Conservation (phyloP, 2,797 vertebrate species). For the Gambelia wislizenii region DNA sequence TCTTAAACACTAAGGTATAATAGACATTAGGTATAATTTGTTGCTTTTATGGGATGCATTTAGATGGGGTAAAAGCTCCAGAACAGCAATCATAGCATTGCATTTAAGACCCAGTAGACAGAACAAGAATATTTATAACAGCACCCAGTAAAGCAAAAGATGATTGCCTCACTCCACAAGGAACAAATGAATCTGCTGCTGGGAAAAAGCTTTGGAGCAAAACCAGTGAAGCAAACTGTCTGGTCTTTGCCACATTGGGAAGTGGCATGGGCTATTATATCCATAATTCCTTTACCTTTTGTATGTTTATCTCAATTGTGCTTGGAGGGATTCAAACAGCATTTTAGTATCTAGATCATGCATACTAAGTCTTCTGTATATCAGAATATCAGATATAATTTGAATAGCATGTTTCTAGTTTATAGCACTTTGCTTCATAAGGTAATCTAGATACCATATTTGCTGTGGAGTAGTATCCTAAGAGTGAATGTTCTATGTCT, state of each 20-base stretch:
- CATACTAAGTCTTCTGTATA: too few species aligned
- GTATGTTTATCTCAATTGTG: not conserved
- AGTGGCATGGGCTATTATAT: not conserved
- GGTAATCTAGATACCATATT: not conserved
- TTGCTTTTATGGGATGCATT: not conserved
- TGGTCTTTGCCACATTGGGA: not conserved
- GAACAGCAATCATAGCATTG: not conserved
- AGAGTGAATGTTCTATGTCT: too few species aligned
- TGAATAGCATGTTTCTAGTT: not conserved
- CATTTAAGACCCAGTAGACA: not conserved
- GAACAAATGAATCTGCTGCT: not conserved
- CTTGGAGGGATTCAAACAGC: not conserved
- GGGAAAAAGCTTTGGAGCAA: not conserved
- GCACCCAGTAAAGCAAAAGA: not conserved
- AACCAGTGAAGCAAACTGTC: not conserved
- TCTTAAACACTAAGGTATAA: too few species aligned
- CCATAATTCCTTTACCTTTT: too few species aligned
- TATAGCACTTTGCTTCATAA: too few species aligned
- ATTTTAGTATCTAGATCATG: too few species aligned
- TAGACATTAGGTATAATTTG: not conserved
- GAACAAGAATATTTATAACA: not conserved
- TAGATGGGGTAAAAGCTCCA: not conserved
- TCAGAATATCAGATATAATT: not conserved
- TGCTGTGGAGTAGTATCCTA: not conserved
- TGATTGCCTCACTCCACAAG: not conserved